A percentile compares a stretch with the other conserved stretches of the same genome.
Conservation (phyloP, 2,113 vertebrate genomes). For the Azemiops feae region DNA sequence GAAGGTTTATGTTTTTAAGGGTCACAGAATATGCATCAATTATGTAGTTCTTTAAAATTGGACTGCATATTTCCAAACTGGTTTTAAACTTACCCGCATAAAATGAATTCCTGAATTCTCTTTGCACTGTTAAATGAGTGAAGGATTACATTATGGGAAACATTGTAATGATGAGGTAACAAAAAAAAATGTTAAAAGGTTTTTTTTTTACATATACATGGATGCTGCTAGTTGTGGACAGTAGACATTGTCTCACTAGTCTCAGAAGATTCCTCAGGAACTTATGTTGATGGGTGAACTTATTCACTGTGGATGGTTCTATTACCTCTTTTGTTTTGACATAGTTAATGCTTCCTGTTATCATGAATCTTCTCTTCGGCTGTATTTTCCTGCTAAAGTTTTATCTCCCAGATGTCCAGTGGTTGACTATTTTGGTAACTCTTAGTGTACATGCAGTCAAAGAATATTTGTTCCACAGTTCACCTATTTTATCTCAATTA, state of each 20-base stretch:
- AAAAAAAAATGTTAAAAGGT: conserved; percentile 55
- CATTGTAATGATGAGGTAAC: neutral
- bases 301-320: conserved; percentile 39
- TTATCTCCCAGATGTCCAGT: conserved; percentile 73
- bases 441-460: conserved; percentile 34
- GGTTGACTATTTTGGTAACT: conserved; percentile 71
- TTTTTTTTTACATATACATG: conserved; percentile 37
- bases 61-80: neutral
- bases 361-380: conserved; percentile 68
- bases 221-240: conserved; percentile 4
- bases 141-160: neutral
- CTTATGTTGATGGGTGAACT: conserved; percentile 38
- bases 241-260: conserved; percentile 50
- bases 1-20: neutral
- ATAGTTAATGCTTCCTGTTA: conserved; percentile 79
- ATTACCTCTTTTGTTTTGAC: conserved; percentile 73
- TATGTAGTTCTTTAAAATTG: neutral
- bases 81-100: neutral
- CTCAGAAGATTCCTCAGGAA: conserved; percentile 69
- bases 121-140: neutral
- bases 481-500: neutral
- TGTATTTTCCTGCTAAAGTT: conserved; percentile 75
- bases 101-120: neutral
- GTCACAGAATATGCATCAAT: neutral
- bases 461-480: neutral